A percentile compares a stretch with the other conserved stretches of the same genome.
These are phyloP conservation scores for Lottia gigantea DNA, from an alignment of 2,888 invertebrate species.

Conservation along the genomic window DNA sequence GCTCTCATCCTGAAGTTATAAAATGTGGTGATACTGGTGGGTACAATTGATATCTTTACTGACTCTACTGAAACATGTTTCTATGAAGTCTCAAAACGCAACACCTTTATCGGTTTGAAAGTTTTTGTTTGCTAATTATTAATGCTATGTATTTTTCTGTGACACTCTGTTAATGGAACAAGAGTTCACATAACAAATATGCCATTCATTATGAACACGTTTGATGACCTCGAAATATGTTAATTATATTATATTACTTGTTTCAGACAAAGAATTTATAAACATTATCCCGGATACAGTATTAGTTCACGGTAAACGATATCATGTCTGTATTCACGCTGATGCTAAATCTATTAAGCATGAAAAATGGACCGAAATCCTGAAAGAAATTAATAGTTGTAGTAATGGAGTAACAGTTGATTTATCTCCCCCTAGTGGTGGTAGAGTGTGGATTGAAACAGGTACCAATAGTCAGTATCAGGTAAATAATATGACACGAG, in stretches of 20 bases:
- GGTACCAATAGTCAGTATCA: constrained; percentile 11
- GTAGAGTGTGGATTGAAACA: constrained; percentile 33
- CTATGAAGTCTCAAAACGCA: too few relatives aligned
- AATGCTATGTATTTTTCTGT: too few relatives aligned
- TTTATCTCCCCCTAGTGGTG: constrained; percentile 34
- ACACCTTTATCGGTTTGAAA: too few relatives aligned
- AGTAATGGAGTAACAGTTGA: constrained; percentile 49
- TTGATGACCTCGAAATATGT: too few relatives aligned
- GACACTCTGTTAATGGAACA: too few relatives aligned
- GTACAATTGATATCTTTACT: too few relatives aligned
- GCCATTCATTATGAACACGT: too few relatives aligned
- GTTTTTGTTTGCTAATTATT: too few relatives aligned
- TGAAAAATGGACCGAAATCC: constrained; percentile 37
- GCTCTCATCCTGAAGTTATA: not conserved
- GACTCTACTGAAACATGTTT: too few relatives aligned
- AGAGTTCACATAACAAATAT: too few relatives aligned
- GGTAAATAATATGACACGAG: not conserved
- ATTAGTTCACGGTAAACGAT: constrained; percentile 33
- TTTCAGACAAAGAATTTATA: not conserved
- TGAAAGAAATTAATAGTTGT: constrained; percentile 37
- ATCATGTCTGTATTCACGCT: constrained; percentile 39
- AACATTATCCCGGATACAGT: not conserved
- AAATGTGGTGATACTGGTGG: constrained; percentile 19
- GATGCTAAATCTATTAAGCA: constrained; percentile 26
- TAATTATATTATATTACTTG: not conserved